phyloP scores from a whole-genome alignment of 1,140 invertebrate genomes.

The Drosophila tani region DNA sequence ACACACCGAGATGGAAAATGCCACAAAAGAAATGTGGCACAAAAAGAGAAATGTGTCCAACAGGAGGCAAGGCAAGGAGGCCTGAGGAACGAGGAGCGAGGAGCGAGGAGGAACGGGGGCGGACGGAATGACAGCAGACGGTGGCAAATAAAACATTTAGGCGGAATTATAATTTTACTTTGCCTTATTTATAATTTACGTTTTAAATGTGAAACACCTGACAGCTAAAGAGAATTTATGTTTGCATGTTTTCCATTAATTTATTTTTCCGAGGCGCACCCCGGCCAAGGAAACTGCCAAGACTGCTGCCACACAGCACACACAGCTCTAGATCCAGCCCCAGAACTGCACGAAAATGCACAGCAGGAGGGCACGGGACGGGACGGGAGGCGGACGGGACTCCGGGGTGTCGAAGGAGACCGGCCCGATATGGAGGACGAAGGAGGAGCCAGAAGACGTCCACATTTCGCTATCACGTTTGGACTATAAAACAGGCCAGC shows the following conservation, averaged over 20 bases:
- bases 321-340: constrained; percentile 7
- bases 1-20: constrained; percentile 30
- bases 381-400: constrained; percentile 6
- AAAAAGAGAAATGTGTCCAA: constrained; percentile 41
- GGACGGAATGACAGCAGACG: constrained; percentile 55
- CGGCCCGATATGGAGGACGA: constrained; percentile 1
- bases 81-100: background rate
- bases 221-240: constrained; percentile 83
- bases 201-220: constrained; percentile 83
- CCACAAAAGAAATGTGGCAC: constrained; percentile 50
- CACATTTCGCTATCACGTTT: constrained; percentile 81
- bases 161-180: constrained; percentile 81
- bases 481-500: constrained; percentile 77
- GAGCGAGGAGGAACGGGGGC: constrained; percentile 6
- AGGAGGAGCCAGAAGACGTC: constrained; percentile 40
- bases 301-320: background rate
- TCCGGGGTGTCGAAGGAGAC: constrained; percentile 7
- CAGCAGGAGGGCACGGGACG: constrained; percentile 53
- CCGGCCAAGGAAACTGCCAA: constrained; percentile 48
- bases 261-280: constrained; percentile 72
- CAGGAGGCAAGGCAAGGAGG: background rate
- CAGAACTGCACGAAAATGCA: constrained; percentile 75
- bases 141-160: constrained; percentile 82
- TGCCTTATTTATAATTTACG: constrained; percentile 83
- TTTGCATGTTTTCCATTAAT: constrained; percentile 83